Base-by-base conservation (phyloP, 2,797 vertebrate genomes). In the Sebastes kiyomatsui region DNA sequence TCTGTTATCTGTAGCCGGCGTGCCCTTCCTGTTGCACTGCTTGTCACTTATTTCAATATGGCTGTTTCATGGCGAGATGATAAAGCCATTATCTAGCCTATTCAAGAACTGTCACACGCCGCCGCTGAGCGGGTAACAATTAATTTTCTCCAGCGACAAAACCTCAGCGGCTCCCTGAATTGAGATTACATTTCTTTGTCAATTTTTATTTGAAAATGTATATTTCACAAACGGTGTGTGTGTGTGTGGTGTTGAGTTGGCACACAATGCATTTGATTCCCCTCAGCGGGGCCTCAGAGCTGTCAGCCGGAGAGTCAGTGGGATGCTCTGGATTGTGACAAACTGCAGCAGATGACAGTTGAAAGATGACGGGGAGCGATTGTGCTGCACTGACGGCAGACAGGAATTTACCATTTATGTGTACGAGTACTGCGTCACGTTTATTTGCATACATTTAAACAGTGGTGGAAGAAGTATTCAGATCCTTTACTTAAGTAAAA, bases 51-150 rank as follows among this genome's bases (percentile, higher is more conserved):
- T 87, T 84, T 88, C 83, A 71, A 67, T 56, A 46, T 56, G 83
- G 83, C 86, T 75, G 74, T 83, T 89, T 88, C 84, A 84, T 79
- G 83, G 79, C 81, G 81, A 66, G 80, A 92, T 88, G 91, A 94
- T 93, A 85, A 92, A 94, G 91, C 83, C 90, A 92, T 94, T 94
- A 94, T 94, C 89, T 82, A 60, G 83, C 84, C 89, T 69, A 88
- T 92, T 93, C 93, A 93, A 83, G 78, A 84, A 65, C 89, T 92
- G 94, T 93, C 94, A 90, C 87, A 82, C 55, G 58, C 68, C 62
- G 75, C 52, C 81, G 38, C 86, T 6, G 86, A 73, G 80, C 27
- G 69, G 91, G 81, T 22, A 90, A 87, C 87, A 85, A 94, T 94
- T 93, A 79, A 93, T 93, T 93, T 91, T 88, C 92, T 90, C 79